Conservation (phyloP, 2,113 vertebrate species). For the Todiramphus saurophagus region DNA sequence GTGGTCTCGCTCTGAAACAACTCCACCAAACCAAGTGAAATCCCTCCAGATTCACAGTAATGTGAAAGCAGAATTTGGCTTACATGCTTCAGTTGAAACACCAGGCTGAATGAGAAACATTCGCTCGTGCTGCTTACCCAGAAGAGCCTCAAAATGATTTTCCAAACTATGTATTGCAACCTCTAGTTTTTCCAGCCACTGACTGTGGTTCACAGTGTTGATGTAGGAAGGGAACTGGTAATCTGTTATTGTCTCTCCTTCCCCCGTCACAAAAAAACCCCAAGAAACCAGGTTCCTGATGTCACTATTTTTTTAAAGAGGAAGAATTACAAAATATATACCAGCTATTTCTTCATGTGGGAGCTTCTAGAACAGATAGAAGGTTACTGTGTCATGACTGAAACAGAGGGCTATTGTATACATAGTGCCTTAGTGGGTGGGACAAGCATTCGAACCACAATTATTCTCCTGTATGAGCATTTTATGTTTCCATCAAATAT, state of each 20-base stretch:
- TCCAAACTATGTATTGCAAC: neutral
- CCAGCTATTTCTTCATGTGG: constrained; percentile 40
- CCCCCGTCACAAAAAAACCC: neutral
- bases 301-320: neutral
- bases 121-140: neutral
- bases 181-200: neutral
- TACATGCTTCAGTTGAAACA: neutral
- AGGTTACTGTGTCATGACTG: constrained; percentile 5
- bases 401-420: constrained; percentile 30
- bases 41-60: neutral
- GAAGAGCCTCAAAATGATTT: neutral
- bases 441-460: constrained; percentile 57
- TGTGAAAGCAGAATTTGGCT: neutral
- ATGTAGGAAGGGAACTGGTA: neutral
- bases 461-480: constrained; percentile 34
- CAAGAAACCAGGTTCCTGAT: neutral
- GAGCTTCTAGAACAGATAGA: constrained; percentile 46
- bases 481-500: constrained; percentile 30
- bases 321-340: constrained; percentile 13
- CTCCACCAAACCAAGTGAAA: neutral
- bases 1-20: neutral
- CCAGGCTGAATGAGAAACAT: neutral
- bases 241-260: neutral
- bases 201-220: neutral
- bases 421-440: constrained; percentile 4